Base-by-base conservation (phyloP, 2,113 vertebrate species). In the Hymenochirus boettgeri region DNA sequence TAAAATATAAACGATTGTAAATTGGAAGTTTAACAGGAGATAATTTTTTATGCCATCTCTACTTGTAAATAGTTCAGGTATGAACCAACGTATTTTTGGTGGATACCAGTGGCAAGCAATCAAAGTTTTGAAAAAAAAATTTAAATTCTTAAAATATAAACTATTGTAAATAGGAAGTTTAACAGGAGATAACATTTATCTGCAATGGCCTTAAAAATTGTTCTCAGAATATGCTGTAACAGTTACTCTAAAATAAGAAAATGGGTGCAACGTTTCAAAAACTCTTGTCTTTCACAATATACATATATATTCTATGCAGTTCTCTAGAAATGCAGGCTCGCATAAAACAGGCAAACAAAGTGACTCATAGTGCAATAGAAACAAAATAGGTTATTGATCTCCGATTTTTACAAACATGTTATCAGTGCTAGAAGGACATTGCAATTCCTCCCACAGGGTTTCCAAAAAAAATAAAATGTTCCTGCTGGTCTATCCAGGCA, bases 331-430 rank as follows among this genome's bases (percentile, higher is more conserved):
- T 88, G 80, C 79, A 81, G 74, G 78, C 81, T 84, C 82, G 82
- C 79, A 80, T 76, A 76, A 79, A 79, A 84, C 79, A 73, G 57
- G 61, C 82, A 85, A 85, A 83, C 76, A 86, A 89, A 88, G 85
- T 87, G 87, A 88, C 87, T 82, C 80, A 85, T 80, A 89, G 87
- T 86, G 85, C 87, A 87, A 86, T 83, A 83, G 82, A 86, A 48
- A 48, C 18, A 26, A 37, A 79, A 87, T 72, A 83, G 80, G 25
- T 59, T 57, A 57, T 47, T 80, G 82, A 82, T 10, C 46, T 21
- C n/a, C 52, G 48, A 17, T 22, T 24, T 51, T 22, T 19, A 21
- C n/a, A 54, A 50, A 60, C 39, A 21, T 25, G n/a, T 46, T 17
- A 7, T 69, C 65, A 60, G 64, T 59, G 64, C 56, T 23, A 23